Conservation (phyloP, 30 jellyfish, hydroid and myxozoan species). For the Aurelia sp. region DNA sequence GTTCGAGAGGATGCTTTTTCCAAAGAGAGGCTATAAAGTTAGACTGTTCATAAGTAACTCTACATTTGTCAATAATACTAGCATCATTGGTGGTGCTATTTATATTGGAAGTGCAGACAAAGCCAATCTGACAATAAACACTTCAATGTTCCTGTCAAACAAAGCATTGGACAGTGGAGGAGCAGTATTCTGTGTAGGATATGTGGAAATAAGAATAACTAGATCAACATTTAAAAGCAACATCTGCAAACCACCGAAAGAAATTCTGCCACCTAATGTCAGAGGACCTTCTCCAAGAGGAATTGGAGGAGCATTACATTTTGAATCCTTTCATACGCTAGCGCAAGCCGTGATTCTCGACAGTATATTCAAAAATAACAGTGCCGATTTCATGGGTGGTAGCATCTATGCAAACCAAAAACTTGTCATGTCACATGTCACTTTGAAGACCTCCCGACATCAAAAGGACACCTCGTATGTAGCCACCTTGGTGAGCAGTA, state of each 20-base stretch:
- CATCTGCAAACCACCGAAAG: background rate
- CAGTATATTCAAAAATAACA: background rate
- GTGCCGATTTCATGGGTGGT: background rate
- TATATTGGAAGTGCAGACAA: background rate
- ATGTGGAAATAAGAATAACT: background rate
- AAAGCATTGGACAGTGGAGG: background rate
- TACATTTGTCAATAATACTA: background rate
- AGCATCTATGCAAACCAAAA: conserved; percentile 1
- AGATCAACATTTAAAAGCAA: background rate
- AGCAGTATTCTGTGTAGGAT: background rate
- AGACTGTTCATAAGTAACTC: background rate
- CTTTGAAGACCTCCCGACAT: background rate
- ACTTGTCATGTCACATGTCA: background rate
- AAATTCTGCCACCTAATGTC: background rate
- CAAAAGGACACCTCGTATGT: background rate
- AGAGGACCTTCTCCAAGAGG: background rate
- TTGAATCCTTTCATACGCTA: background rate
- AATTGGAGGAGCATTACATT: background rate
- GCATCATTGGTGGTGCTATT: background rate
- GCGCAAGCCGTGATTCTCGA: background rate
- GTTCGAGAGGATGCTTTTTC: background rate
- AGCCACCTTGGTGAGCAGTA: background rate
- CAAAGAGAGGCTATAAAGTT: background rate
- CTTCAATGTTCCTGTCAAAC: background rate
- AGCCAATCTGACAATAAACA: background rate